These are phyloP conservation scores for Sturnira hondurensis DNA, from an alignment of 2,113 vertebrate species.

Conservation along the genomic window DNA sequence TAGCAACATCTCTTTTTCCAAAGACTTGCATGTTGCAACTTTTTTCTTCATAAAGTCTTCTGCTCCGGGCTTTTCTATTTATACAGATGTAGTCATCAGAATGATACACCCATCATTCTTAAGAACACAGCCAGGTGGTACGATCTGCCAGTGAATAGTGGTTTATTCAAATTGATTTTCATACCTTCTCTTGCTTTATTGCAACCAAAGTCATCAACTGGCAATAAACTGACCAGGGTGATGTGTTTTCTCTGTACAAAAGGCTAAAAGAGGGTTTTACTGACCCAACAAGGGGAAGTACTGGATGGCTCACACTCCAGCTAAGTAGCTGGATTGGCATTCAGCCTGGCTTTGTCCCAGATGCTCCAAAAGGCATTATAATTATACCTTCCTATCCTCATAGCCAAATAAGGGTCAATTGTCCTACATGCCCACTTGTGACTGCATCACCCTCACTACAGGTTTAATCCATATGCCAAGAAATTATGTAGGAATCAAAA, in stretches of 20 bases:
- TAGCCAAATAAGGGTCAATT: not conserved
- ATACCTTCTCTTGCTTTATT: not conserved
- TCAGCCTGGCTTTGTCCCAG: not conserved
- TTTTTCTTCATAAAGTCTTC: not conserved
- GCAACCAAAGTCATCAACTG: not conserved
- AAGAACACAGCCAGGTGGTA: not conserved
- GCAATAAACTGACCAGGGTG: not conserved
- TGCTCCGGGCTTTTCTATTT: not conserved
- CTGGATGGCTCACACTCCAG: not conserved
- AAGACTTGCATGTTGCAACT: accelerated
- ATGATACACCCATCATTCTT: accelerated
- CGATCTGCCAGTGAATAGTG: accelerated
- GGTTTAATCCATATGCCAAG: conserved; percentile 10
- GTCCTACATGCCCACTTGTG: not conserved
- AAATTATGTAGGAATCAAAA: conserved; percentile 14
- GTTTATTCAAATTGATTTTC: too few relatives aligned
- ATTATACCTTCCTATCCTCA: not conserved
- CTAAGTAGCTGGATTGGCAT: not conserved
- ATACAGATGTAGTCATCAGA: not conserved
- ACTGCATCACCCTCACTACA: not conserved
- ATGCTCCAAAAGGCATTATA: not conserved
- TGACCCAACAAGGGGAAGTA: not conserved
- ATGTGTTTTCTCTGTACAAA: not conserved
- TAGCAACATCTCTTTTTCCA: too few relatives aligned
- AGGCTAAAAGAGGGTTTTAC: not conserved